A percentile compares a stretch with the other conserved stretches of the same genome.
phyloP scores from a whole-genome alignment of 2,113 vertebrate species.

The Channa argus region DNA sequence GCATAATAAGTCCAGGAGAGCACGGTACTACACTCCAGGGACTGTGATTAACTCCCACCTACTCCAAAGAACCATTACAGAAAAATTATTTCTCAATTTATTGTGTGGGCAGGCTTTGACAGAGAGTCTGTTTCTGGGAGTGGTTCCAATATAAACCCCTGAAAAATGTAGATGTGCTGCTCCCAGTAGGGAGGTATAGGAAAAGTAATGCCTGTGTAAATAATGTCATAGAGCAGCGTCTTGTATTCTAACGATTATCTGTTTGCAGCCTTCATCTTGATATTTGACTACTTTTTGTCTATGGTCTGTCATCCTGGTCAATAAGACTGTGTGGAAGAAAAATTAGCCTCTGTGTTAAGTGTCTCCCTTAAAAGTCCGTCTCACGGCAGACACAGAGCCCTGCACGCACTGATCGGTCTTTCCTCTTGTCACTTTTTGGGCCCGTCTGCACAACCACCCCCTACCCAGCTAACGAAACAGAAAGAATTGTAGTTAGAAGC shows the following conservation, averaged over 20 bases:
- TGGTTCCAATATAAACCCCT: conserved; percentile 69
- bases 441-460: not conserved
- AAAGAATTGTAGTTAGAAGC: not conserved
- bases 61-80: conserved; percentile 62
- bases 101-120: conserved; percentile 46
- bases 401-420: conserved; percentile 31
- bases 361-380: conserved; percentile 10
- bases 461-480: not conserved
- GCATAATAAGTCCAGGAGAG: conserved; percentile 58
- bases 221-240: conserved; percentile 47
- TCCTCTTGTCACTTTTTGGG: not conserved
- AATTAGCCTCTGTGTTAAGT: conserved; percentile 27
- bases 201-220: conserved; percentile 62
- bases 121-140: conserved; percentile 60
- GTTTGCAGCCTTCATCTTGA: conserved; percentile 4
- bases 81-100: conserved; percentile 70
- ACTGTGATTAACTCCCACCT: conserved; percentile 66
- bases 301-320: conserved; percentile 20
- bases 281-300: conserved; percentile 29
- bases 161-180: conserved; percentile 53
- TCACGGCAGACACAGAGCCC: conserved; percentile 6
- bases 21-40: conserved; percentile 31
- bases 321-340: conserved; percentile 32
- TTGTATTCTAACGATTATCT: conserved; percentile 40
- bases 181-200: conserved; percentile 35